Evolutionary conservation across 2,113 vertebrate genomes (phyloP), one percentile per base, ranked within the genome.

Genomic region (Collichthys lucidus): DNA sequence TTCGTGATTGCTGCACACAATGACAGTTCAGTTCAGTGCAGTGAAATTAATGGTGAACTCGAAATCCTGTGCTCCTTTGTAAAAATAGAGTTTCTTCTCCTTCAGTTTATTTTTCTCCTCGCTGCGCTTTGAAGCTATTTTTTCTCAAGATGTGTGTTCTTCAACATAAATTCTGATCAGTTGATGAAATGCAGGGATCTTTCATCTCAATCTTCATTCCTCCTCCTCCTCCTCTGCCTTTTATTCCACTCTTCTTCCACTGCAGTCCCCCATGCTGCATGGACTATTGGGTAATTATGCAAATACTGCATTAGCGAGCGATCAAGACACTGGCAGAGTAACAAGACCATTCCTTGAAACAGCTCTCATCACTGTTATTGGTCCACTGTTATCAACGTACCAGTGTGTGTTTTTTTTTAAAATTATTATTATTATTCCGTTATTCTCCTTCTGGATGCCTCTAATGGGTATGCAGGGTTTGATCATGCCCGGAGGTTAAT

Each of bases 401-500:
- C 56, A 50, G 68, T 20, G 65, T 71, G 31, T 46, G 29, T 84
- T 9, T 80, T n/a, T 67, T 15, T 80, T 53, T 16, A n/a, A 26
- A 0, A 57, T 35, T 64, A 47, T 87, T 75, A 4, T 62, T 57
- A 8, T 49, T 80, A 47, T 40, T 70, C 56, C 46, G 16, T 82
- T 83, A 62, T 78, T 79, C 75, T 82, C 55, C 71, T 69, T 61
- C 74, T 74, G 82, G 61, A 70, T 82, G 75, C 69, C 55, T 84
- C 81, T 77, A 79, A 89, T 90, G 81, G 90, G 61, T 70, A 85
- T 76, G 6, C 80, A 84, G 74, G 82, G 89, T 89, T 82, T 90
- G 89, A 90, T 92, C 20, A 73, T 80, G 75, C 85, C 88, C 86
- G 57, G 83, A 85, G 91, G 90, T 94, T 93, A 90, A 92, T 91